Evolutionary conservation across 2,113 vertebrate species (phyloP), one percentile per base, ranked within the genome.

Genomic region (Hemichromis elongatus): DNA sequence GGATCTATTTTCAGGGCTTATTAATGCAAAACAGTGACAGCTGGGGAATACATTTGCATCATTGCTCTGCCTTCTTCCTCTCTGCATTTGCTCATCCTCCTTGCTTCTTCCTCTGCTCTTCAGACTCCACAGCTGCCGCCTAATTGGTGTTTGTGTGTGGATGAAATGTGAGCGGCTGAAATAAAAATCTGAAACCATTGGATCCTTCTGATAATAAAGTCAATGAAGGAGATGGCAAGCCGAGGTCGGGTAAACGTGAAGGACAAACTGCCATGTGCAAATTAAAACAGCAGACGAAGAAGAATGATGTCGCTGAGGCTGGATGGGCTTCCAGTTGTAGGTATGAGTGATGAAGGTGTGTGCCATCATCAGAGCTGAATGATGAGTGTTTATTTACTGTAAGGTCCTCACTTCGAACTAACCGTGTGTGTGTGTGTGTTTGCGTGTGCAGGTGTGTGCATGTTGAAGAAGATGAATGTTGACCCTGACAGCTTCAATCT

Each of bases 1-100:
- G 24, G 68, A 30, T 37, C 56, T 83, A 81, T 89, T 89, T 90
- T 89, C 61, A 90, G 81, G 73, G 54, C 88, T 92, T 83, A 92
- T 93, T 91, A 90, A 90, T 79, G 79, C 26, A 11, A 10, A 82
- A 56, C 87, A 61, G 84, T 35, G 40, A 70, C 80, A 85, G 89
- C 82, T 83, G 33, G 79, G 47, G 83, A 85, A 79, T 83, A 86
- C 59, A 45, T 88, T 81, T 73, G 33, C 61, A 37, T 79, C 57
- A 42, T 75, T n/a, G n/a, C 42, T 19, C 42, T 30, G 30, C 75
- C 50, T 21, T 54, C 47, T 81, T 28, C 14, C 33, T 42, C 59
- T 28, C 16, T 30, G 21, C 73, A 87, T 90, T 80, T 70, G 50
- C 40, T 78, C 68, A 35, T 79, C 56, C 33, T 53, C 68, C 16